Conservation (phyloP, 2,113 vertebrate genomes). For the Actenoides lindsayi region DNA sequence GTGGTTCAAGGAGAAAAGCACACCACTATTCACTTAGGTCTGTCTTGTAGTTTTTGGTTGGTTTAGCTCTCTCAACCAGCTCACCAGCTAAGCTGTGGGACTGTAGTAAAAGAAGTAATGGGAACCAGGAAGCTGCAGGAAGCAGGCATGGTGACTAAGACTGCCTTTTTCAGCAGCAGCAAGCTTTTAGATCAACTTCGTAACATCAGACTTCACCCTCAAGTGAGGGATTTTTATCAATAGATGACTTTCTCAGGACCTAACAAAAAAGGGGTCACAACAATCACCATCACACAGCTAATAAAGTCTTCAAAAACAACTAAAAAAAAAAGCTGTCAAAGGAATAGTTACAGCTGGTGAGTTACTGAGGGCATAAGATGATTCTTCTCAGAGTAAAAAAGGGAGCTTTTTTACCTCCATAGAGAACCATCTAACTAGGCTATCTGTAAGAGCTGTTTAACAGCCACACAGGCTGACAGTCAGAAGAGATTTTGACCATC, state of each 20-base stretch:
- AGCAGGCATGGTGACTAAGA: neutral
- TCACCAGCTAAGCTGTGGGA: neutral
- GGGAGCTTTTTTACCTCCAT: neutral
- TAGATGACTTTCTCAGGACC: conserved; percentile 41
- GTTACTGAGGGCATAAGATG: neutral
- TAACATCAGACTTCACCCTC: neutral
- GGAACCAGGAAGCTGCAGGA: neutral
- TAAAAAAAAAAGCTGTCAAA: neutral
- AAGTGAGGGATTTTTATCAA: conserved; percentile 16
- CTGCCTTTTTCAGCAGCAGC: neutral
- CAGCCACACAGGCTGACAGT: neutral
- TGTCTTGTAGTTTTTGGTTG: neutral
- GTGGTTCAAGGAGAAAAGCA: neutral
- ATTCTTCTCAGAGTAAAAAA: neutral
- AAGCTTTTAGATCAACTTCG: neutral
- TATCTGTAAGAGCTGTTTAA: neutral
- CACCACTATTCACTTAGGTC: neutral
- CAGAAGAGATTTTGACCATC: neutral
- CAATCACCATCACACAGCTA: conserved; percentile 22
- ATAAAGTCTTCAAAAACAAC: neutral
- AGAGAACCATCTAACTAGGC: neutral
- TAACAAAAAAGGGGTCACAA: conserved; percentile 22
- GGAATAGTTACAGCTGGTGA: conserved; percentile 22
- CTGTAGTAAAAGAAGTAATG: neutral
- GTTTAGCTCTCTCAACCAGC: neutral